Evolutionary conservation across 2,113 vertebrate species (phyloP).

Genomic region (Polypterus senegalus): DNA sequence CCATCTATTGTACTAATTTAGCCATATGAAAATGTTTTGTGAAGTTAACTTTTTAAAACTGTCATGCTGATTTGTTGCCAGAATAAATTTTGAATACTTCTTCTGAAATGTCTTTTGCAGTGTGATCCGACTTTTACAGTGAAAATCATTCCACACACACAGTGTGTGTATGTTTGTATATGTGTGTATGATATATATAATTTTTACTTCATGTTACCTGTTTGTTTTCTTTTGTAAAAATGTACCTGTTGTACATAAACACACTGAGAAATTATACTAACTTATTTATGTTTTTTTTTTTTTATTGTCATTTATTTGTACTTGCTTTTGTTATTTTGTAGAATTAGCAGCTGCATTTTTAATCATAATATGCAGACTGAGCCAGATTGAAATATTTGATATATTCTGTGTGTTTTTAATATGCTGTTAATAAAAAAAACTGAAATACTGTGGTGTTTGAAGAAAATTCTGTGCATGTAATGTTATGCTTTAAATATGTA

Average conservation of each 20-base stretch:
- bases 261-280: slow-evolving; percentile 99
- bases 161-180: slow-evolving; percentile 8
- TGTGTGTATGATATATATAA: slow-evolving; percentile 18
- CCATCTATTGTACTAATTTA: too few relatives aligned
- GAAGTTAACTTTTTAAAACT: too few relatives aligned
- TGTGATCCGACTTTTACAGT: too few relatives aligned
- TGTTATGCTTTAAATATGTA: too few relatives aligned
- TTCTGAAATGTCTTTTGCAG: too few relatives aligned
- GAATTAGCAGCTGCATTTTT: slow-evolving; percentile 40
- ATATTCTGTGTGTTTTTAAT: slow-evolving; percentile 65
- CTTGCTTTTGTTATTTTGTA: slow-evolving; percentile 75
- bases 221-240: slow-evolving; percentile 90
- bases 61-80: too few relatives aligned
- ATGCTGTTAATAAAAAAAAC: slow-evolving; percentile 57
- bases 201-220: too few relatives aligned
- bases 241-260: too few relatives aligned
- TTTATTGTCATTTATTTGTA: slow-evolving; percentile 79
- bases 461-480: too few relatives aligned
- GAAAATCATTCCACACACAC: neutral
- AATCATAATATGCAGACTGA: slow-evolving; percentile 87
- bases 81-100: too few relatives aligned
- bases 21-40: too few relatives aligned
- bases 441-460: slow-evolving; percentile 28
- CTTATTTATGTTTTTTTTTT: slow-evolving; percentile 96
- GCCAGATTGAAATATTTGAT: slow-evolving; percentile 72